These are phyloP conservation scores for Phycodurus eques DNA, from an alignment of 2,113 vertebrate genomes.

Conservation along the genomic window DNA sequence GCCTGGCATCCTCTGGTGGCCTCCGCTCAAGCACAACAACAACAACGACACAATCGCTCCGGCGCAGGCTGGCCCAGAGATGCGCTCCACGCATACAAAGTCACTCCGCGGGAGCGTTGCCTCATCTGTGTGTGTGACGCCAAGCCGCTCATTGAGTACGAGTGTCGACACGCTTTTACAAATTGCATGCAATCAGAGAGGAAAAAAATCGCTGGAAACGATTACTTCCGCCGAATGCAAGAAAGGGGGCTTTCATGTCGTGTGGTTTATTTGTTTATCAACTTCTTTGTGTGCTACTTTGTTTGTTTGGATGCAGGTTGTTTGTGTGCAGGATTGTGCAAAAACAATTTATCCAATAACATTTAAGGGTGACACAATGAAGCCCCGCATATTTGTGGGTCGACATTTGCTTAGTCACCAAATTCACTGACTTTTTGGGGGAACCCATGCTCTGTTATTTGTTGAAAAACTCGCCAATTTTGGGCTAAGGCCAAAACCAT, in stretches of 20 bases:
- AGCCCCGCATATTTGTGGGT: too few species aligned
- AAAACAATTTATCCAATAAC: background rate
- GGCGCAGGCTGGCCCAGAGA: slow-evolving; percentile 31
- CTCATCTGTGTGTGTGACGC: background rate
- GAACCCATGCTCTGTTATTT: too few species aligned
- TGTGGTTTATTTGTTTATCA: background rate
- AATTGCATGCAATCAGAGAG: background rate
- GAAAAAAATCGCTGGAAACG: background rate
- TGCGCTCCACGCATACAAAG: slow-evolving; percentile 23
- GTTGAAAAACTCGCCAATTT: too few species aligned
- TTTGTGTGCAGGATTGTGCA: background rate
- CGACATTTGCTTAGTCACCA: too few species aligned
- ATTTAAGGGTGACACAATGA: background rate
- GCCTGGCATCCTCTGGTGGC: slow-evolving; percentile 55
- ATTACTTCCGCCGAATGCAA: background rate
- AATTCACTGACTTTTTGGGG: too few species aligned
- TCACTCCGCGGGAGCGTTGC: background rate
- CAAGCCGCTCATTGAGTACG: background rate
- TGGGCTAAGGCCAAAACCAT: too few species aligned
- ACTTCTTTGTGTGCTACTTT: background rate
- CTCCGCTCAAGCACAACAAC: slow-evolving; percentile 60
- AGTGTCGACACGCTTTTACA: background rate
- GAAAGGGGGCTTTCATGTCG: background rate
- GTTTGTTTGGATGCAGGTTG: background rate
- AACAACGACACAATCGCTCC: slow-evolving; percentile 68